phyloP scores from a whole-genome alignment of 1,140 invertebrate species.

The Belonocnema kinseyi region DNA sequence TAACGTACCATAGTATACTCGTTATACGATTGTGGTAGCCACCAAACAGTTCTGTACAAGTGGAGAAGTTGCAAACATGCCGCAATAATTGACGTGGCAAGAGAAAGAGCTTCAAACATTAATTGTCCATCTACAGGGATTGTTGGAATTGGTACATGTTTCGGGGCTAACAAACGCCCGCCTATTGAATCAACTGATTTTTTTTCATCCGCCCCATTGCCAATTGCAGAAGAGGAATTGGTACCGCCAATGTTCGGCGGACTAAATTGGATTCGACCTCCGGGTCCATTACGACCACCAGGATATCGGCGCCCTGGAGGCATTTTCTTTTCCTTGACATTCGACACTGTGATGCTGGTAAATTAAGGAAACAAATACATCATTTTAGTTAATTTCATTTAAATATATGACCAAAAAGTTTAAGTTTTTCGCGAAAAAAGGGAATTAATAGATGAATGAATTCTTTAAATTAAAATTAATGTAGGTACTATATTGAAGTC shows the following conservation, averaged over 20 bases:
- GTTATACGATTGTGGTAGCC: conserved; percentile 94
- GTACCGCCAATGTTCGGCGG: conserved; percentile 41
- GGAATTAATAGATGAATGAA: too few species aligned
- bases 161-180: conserved; percentile 75
- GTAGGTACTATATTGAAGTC: too few species aligned
- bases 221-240: conserved; percentile 45
- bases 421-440: too few species aligned
- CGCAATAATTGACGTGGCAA: conserved; percentile 87
- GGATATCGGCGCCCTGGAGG: conserved; percentile 67
- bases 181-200: conserved; percentile 56
- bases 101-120: conserved; percentile 89
- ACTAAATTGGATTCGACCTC: conserved; percentile 52
- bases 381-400: too few species aligned
- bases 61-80: conserved; percentile 93
- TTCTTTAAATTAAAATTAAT: too few species aligned
- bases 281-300: conserved; percentile 58
- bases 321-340: conserved; percentile 52
- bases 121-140: conserved; percentile 89
- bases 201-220: conserved; percentile 60
- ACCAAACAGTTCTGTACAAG: conserved; percentile 97
- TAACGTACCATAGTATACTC: conserved; percentile 89
- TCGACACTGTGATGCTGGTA: too few species aligned
- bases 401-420: too few species aligned
- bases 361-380: too few species aligned
- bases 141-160: conserved; percentile 90